Evolutionary conservation across 2,797 vertebrate species (phyloP).

Genomic region (Cryptoblepharus egeriae): DNA sequence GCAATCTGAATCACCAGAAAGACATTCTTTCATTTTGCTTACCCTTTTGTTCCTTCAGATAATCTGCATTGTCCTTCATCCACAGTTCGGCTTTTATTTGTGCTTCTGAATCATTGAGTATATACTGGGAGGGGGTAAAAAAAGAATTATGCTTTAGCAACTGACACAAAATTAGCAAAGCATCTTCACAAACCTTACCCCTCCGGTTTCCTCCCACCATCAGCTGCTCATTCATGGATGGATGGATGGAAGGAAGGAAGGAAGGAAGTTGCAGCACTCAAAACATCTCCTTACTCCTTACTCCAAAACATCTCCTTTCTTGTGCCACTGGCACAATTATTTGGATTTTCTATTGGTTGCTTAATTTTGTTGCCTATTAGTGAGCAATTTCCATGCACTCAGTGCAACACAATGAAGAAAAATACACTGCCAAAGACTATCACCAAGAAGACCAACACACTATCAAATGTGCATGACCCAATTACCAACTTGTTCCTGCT

Average conservation of each 20-base stretch:
- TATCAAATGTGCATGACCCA: too few species aligned
- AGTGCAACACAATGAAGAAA: too few species aligned
- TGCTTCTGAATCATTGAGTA: conserved; percentile 90
- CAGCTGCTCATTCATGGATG: too few species aligned
- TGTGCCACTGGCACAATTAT: background rate
- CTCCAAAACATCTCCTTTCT: too few species aligned
- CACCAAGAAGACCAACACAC: too few species aligned
- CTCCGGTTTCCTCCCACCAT: background rate
- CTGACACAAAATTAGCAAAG: conserved; percentile 34
- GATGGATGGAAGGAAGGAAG: too few species aligned
- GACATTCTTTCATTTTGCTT: conserved; percentile 49
- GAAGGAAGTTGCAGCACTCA: too few species aligned
- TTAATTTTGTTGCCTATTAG: too few species aligned
- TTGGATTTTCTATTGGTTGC: background rate
- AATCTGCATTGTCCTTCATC: conserved; percentile 95
- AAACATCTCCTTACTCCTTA: too few species aligned
- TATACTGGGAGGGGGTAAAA: conserved; percentile 81
- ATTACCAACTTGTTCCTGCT: too few species aligned
- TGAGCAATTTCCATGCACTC: too few species aligned
- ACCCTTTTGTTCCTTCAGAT: conserved; percentile 95
- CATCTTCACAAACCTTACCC: background rate
- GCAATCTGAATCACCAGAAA: conserved; percentile 39
- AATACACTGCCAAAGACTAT: too few species aligned
- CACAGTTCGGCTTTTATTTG: conserved; percentile 93
- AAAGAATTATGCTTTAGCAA: conserved; percentile 58